Evolutionary conservation across 2,797 vertebrate genomes (phyloP), one percentile per base, ranked within the genome.

Genomic region (Melanotaenia trifasciata): DNA sequence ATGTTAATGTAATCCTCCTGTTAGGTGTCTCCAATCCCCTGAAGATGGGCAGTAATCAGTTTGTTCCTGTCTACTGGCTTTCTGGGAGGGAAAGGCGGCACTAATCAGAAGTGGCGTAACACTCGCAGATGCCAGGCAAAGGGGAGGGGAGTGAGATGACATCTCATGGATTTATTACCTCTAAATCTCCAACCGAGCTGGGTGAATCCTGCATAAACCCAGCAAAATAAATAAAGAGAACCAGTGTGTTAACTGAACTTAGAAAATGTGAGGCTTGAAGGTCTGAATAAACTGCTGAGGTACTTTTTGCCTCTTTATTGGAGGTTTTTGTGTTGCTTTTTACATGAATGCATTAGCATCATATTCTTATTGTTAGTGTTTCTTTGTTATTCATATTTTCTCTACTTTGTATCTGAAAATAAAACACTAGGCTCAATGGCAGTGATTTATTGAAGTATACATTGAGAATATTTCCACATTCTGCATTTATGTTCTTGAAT

Each of bases 1-100:
- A 92, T 94, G 92, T 93, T 94, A 94, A 94, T 94, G 89, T 91
- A 94, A 94, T 94, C 92, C 92, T 94, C 90, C 91, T 92, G 94
- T 90, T 94, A 80, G 86, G 91, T 93, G 93, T 94, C 92, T 93
- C 71, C 83, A 86, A 90, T 90, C 90, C 94, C 92, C 93, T 56
- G 73, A 93, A 93, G 94, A 94, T 92, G 90, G 91, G 88, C 94
- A 94, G 92, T 93, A 93, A 94, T 94, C 94, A 93, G 94, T 94
- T 93, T 93, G 93, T 94, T 94, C 93, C 94, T 93, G 90, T 94
- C 93, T 89, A 84, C 89, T 94, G 91, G 88, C 89, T 94, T 90
- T 91, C 90, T 86, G 87, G 84, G 79, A 86, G 90, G 92, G 90
- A 90, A 87, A 86, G 87, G 89, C 80, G 76, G 89, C 78, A 87